These are phyloP conservation scores for Eutrigla gurnardus DNA, from an alignment of 2,797 vertebrate genomes.

Conservation along the genomic window DNA sequence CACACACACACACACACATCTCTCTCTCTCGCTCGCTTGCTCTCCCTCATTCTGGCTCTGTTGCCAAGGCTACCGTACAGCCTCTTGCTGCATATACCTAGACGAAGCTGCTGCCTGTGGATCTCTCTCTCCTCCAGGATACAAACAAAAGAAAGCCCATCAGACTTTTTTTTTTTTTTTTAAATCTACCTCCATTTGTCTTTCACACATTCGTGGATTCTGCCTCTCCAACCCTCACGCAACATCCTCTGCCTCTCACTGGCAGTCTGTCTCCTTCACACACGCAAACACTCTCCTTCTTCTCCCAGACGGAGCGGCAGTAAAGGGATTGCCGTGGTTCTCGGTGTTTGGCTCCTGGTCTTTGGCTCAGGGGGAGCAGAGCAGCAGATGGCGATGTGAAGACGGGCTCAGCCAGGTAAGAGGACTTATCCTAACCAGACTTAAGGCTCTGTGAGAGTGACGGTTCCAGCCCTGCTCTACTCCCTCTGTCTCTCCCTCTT, in stretches of 20 bases:
- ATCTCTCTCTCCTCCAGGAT: constrained; percentile 77
- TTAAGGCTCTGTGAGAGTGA: constrained; percentile 60
- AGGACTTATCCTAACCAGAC: constrained; percentile 73
- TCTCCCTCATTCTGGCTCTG: constrained; percentile 80
- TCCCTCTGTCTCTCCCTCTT: constrained; percentile 40
- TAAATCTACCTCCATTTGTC: constrained; percentile 28
- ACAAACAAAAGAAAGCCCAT: constrained; percentile 81
- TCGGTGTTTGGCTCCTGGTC: constrained; percentile 68
- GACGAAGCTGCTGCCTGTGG: constrained; percentile 82
- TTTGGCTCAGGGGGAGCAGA: constrained; percentile 61
- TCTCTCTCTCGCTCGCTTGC: constrained; percentile 46
- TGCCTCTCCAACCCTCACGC: constrained; percentile 52
- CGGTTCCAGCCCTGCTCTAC: constrained; percentile 57
- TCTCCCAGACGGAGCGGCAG: constrained; percentile 66
- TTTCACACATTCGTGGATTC: constrained; percentile 40
- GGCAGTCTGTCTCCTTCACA: constrained; percentile 43
- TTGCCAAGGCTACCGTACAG: constrained; percentile 88
- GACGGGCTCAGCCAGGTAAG: constrained; percentile 79
- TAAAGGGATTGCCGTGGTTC: constrained; percentile 69
- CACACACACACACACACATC: constrained; percentile 33
- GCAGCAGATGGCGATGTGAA: constrained; percentile 77
- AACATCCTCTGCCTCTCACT: constrained; percentile 35
- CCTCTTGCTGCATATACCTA: constrained; percentile 86
- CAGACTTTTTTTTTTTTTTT: constrained; percentile 54
- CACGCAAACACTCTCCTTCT: constrained; percentile 60